Conservation (phyloP, 2,888 invertebrate species). For the Teleogryllus oceanicus region DNA sequence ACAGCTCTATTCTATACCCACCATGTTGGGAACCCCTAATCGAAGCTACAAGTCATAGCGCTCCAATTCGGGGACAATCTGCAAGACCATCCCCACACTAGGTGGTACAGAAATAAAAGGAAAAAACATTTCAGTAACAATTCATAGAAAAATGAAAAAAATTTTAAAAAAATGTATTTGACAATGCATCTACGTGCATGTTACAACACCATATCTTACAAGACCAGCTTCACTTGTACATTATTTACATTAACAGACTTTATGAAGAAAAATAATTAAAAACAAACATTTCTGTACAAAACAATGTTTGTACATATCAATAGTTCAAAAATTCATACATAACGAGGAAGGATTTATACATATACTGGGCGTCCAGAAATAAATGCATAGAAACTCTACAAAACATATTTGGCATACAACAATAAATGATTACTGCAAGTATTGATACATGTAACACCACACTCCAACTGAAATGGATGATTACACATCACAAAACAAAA, state of each 20-base stretch:
- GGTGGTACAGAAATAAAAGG: no score
- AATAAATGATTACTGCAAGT: background rate
- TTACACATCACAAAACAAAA: no score
- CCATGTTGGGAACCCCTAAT: no score
- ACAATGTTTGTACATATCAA: conserved; percentile 40
- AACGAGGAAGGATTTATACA: conserved; percentile 31
- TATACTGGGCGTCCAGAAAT: conserved; percentile 24
- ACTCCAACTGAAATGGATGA: conserved; percentile 22
- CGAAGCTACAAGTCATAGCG: no score
- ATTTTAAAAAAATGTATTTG: conserved; percentile 38
- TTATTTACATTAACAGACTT: conserved; percentile 41
- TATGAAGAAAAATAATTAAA: conserved; percentile 41
- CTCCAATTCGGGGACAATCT: no score
- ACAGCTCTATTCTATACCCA: no score
- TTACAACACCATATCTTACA: conserved; percentile 57
- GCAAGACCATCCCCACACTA: no score
- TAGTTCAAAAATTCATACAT: conserved; percentile 32
- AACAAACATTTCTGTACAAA: conserved; percentile 43
- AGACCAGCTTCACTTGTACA: conserved; percentile 53
- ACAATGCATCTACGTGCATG: conserved; percentile 53
- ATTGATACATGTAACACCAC: conserved; percentile 26
- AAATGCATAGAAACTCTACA: conserved; percentile 19
- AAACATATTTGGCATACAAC: background rate
- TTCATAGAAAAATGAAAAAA: no score
- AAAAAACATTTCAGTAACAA: no score